Base-by-base conservation (phyloP, 2,797 vertebrate genomes). In the Columba guinea region DNA sequence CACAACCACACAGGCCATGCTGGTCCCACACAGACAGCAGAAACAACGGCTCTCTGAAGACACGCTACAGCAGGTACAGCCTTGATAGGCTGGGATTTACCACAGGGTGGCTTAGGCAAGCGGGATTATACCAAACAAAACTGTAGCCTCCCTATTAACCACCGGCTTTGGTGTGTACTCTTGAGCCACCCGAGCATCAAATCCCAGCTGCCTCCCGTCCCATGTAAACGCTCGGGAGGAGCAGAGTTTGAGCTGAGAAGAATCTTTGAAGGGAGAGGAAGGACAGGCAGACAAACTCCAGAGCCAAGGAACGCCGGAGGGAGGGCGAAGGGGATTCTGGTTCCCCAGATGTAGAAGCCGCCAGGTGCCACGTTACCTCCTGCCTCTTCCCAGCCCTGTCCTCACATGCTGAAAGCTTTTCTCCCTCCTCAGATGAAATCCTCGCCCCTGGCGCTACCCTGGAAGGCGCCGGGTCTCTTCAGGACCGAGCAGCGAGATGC, bases 361-460 rank as follows among this genome's bases (percentile, higher is more conserved):
- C 28, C 48, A 27, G 30, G 11, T 56, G 46, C 73, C 21, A 5
- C 5, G 7, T 35, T 34, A 37, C 56, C 74, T 22, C 48, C 44
- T 64, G 35, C 64, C 48, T 73, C 77, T 84, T 65, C 26, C 35
- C 34, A 83, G 44, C 37, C 48, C 63, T 1, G 1, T 27, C 23
- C 32, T 41, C 32, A 2, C 1, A 14, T 53, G 35, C 56, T 75
- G 81, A 75, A 68, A 85, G 79, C 62, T 64, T 2, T 34, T 86
- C 34, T 70, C 44, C 46, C 81, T 91, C 46, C 49, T 86, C 89
- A 97, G 95, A 52, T 97, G 15, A 96, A 96, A 81, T 8, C 11
- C 21, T 96, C 82, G 7, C 95, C 95, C 55, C 27, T 53, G 77
- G 62, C 13, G 14, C 58, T 82, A 5, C 89, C 90, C 37, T 82